Conservation (phyloP, 2,113 vertebrate genomes). For the Callorhinus ursinus region DNA sequence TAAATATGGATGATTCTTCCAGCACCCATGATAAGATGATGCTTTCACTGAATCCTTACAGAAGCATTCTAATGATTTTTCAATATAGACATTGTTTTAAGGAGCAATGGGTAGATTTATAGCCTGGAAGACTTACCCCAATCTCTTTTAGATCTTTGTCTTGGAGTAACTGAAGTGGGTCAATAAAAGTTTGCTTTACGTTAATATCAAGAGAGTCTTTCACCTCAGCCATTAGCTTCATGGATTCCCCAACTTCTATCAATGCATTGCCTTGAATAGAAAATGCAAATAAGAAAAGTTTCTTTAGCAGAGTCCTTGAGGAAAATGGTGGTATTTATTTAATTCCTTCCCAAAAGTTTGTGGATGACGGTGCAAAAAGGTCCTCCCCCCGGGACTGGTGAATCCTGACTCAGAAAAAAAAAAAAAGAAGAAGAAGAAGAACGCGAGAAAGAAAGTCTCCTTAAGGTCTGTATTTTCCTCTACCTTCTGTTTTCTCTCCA, state of each 20-base stretch:
- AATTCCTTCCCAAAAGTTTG: not conserved
- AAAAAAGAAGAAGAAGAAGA: not conserved
- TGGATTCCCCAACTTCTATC: slow-evolving; percentile 92
- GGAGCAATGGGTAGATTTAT: not conserved
- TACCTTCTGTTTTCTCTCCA: not conserved
- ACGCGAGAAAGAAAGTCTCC: not conserved
- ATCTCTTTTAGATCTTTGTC: slow-evolving; percentile 98
- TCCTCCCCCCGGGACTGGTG: not conserved
- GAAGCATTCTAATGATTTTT: not conserved
- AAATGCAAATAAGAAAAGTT: not conserved
- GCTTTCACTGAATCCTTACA: not conserved
- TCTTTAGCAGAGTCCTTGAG: not conserved
- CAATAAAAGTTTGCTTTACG: slow-evolving; percentile 96
- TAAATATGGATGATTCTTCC: too few species aligned
- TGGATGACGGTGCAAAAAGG: not conserved
- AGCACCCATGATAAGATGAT: not conserved
- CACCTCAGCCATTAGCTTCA: slow-evolving; percentile 96
- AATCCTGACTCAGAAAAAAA: not conserved
- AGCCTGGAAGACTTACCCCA: slow-evolving; percentile 86
- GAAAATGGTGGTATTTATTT: not conserved
- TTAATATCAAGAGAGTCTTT: slow-evolving; percentile 96
- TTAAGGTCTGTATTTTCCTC: not conserved
- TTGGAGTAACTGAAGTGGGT: slow-evolving; percentile 94
- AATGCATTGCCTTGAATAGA: slow-evolving; percentile 89
- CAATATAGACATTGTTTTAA: not conserved